A percentile compares a stretch with the other conserved stretches of the same genome.
Conservation (phyloP, 2,113 vertebrate genomes). For the Dipodomys ordii region DNA sequence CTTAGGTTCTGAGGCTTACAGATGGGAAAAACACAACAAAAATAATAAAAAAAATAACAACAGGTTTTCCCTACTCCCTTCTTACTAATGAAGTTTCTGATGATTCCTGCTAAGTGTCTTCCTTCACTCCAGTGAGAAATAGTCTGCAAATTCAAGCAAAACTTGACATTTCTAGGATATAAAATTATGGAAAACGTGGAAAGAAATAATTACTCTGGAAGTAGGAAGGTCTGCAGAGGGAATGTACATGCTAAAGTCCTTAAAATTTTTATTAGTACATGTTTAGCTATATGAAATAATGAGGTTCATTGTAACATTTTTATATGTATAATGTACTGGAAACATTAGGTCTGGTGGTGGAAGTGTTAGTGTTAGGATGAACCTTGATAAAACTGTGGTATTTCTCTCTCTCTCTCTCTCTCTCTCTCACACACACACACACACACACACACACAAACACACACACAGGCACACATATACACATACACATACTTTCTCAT, state of each 20-base stretch:
- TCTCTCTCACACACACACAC: background rate
- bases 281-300: too few species aligned
- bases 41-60: background rate
- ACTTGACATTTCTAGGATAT: background rate
- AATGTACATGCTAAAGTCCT: background rate
- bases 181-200: background rate
- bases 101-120: background rate
- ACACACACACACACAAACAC: too few species aligned
- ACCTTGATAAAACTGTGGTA: background rate
- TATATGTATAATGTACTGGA: too few species aligned
- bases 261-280: too few species aligned
- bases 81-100: background rate
- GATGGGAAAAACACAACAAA: conserved; percentile 30
- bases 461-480: too few species aligned
- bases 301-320: too few species aligned
- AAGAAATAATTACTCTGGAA: background rate
- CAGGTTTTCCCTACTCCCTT: background rate
- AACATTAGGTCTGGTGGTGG: background rate
- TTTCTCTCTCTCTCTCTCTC: background rate
- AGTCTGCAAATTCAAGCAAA: conserved; percentile 18
- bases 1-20: background rate
- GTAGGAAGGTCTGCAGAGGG: background rate
- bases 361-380: background rate
- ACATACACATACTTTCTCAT: too few species aligned
- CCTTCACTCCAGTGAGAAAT: background rate